A percentile compares a stretch with the other conserved stretches of the same genome.
phyloP scores from a whole-genome alignment of 2,888 invertebrate species.

The Thera britannica region DNA sequence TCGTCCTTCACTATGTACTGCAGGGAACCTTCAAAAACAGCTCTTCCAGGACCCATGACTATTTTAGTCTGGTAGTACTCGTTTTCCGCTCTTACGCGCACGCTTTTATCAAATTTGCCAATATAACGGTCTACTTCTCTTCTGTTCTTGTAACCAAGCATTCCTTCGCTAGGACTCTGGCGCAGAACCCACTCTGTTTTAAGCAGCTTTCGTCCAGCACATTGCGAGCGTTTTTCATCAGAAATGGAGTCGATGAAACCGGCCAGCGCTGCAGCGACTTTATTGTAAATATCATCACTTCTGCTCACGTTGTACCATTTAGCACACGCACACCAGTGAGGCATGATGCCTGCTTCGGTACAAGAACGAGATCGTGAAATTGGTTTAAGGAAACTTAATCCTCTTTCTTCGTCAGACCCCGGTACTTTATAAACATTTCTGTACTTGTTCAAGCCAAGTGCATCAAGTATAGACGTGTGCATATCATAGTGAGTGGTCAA shows the following conservation, averaged over 20 bases:
- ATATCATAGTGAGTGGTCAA: constrained; percentile 96
- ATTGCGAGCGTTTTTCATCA: constrained; percentile 11
- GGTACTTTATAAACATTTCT: constrained; percentile 63
- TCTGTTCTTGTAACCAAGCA: constrained; percentile 8
- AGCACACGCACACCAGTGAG: constrained; percentile 55
- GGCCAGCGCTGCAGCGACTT: constrained; percentile 86
- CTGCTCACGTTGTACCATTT: constrained; percentile 10
- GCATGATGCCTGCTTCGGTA: constrained; percentile 49
- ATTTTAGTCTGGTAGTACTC: constrained; percentile 15
- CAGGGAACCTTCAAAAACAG: constrained; percentile 93
- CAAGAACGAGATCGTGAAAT: constrained; percentile 42
- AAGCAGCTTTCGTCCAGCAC: constrained; percentile 4
- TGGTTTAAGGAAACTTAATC: constrained; percentile 68
- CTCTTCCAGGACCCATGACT: constrained; percentile 87
- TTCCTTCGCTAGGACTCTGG: constrained; percentile 3
- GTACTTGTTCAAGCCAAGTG: constrained; percentile 80
- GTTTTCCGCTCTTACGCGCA: constrained; percentile 23
- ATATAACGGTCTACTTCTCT: constrained; percentile 9
- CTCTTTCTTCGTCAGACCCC: constrained; percentile 83
- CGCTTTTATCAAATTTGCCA: background rate
- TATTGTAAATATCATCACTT: constrained; percentile 55
- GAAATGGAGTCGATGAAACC: constrained; percentile 48
- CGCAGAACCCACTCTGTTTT: constrained; percentile 8
- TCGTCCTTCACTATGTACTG: constrained; percentile 84
- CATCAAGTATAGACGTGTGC: constrained; percentile 87